Evolutionary conservation across 2,113 vertebrate species (phyloP), one percentile per base, ranked within the genome.

Genomic region (Pithys albifrons): DNA sequence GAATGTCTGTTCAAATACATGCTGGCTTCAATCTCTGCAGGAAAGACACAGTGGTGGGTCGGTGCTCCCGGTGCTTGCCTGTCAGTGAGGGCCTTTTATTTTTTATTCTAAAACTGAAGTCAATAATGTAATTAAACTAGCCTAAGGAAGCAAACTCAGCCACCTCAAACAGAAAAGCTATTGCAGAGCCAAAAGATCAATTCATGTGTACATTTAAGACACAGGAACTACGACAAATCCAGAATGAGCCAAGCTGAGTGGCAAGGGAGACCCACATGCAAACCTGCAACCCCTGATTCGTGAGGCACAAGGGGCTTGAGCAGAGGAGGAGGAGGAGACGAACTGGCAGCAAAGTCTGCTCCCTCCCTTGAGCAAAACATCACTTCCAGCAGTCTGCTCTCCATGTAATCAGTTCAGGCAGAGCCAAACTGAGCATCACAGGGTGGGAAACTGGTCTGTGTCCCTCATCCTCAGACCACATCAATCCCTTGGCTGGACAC

Each of bases 261-360:
- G 35, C 0, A 7, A 70, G 45, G 35, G 49, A 80, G 6, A 49
- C 6, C 12, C 70, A 19, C 4, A 25, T 0, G 0, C 14, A 55
- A 48, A 61, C 25, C 35, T 51, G 25, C 19, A 59, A 12, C 7
- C 9, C 31, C 23, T 19, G 24, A 24, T 35, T 59, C 45, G 10
- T 2, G 24, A 69, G 55, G 41, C 86, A 65, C 1, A 7, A 65
- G 18, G 35, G 19, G 18, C 20, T 61, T 5, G 14, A 76, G 33
- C 15, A 86, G 59, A 23, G 28, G 37, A 6, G 28, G 13, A 82
- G 29, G 54, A 69, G 59, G 17, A 86, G 12, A 65, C 13, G 27
- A 17, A 73, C 27, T 5, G 3, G 11, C 35, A 69, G 27, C 57
- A 61, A 31, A 37, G 10, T 22, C 70, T 67, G 29, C 29, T 65